Evolutionary conservation across 2,888 invertebrate genomes (phyloP), one percentile per base, ranked within the genome.

Genomic region (Spisula solida): DNA sequence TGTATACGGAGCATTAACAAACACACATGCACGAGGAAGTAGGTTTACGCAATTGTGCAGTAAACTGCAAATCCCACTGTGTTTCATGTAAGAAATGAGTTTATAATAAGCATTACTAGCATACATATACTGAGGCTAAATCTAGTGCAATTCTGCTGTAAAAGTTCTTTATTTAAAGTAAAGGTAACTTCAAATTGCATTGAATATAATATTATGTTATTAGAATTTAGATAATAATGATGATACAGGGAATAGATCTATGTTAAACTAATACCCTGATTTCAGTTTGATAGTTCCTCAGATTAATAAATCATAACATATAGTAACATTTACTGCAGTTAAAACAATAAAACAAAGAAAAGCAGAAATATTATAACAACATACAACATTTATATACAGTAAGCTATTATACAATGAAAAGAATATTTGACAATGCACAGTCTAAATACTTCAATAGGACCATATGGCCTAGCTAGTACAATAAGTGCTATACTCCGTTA

Each of bases 251-350:
- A 66, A 66, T 10, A 2, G 25, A 25, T 66, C 25, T 66, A 66
- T 25, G 25, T 66, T 25, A 10, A 20, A 25, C 20, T 66, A 25
- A 66, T 66, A 66, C n/a, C 20, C n/a, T 25, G n/a, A 12, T 66
- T 66, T 66, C 6, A 66, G 25, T 66, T 41, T 5, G 2, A 41
- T 41, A 66, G 25, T 25, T 25, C 10, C 12, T 25, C 10, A 66
- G 60, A 66, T 66, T 66, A 66, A 66, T 66, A 66, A 66, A 25
- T 66, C 60, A 66, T 66, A n/a, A n/a, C n/a, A n/a, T n/a, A n/a
- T 25, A 25, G 8, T 41, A 2, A 41, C 25, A 25, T 66, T 66
- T 66, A 66, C 25, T 66, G 25, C 12, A 66, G 60, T 66, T 66
- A 66, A 25, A 66, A 66, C 60, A 66, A 66, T 66, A 66, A 41